phyloP scores from a whole-genome alignment of 2,888 invertebrate species.

The Lepetodrilus schrolli region DNA sequence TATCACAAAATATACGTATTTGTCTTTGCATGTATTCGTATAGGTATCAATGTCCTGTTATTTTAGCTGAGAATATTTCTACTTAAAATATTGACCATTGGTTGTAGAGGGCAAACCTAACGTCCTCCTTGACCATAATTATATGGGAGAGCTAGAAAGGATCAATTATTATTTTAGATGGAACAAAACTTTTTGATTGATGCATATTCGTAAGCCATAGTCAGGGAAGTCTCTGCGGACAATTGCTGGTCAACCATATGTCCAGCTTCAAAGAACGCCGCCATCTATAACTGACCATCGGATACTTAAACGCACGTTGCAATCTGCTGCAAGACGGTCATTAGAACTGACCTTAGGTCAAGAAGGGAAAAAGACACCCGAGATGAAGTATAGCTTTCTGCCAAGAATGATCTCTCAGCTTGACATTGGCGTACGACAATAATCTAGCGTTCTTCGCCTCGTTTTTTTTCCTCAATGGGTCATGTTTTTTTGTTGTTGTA shows the following conservation, averaged over 20 bases:
- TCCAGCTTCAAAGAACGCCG: slow-evolving; percentile 21
- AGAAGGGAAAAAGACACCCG: background rate
- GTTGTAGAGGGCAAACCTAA: too few relatives aligned
- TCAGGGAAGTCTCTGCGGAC: background rate
- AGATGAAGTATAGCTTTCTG: background rate
- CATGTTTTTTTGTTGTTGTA: too few relatives aligned
- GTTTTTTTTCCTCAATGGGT: too few relatives aligned
- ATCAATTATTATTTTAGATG: background rate
- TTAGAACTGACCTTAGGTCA: background rate
- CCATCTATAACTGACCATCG: background rate
- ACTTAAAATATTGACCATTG: too few relatives aligned
- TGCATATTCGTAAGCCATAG: background rate
- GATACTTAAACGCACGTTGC: background rate
- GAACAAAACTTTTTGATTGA: background rate
- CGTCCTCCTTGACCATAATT: background rate
- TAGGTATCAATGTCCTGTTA: too few relatives aligned
- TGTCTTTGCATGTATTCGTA: too few relatives aligned
- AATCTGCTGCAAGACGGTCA: slow-evolving; percentile 17
- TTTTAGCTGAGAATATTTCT: too few relatives aligned
- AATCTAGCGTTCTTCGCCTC: background rate
- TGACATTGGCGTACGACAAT: too few relatives aligned
- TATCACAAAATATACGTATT: too few relatives aligned
- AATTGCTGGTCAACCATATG: background rate
- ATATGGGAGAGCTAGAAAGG: background rate
- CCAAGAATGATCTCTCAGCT: too few relatives aligned